These are phyloP conservation scores for Tridacna crocea DNA, from an alignment of 2,888 invertebrate species.

Conservation along the genomic window DNA sequence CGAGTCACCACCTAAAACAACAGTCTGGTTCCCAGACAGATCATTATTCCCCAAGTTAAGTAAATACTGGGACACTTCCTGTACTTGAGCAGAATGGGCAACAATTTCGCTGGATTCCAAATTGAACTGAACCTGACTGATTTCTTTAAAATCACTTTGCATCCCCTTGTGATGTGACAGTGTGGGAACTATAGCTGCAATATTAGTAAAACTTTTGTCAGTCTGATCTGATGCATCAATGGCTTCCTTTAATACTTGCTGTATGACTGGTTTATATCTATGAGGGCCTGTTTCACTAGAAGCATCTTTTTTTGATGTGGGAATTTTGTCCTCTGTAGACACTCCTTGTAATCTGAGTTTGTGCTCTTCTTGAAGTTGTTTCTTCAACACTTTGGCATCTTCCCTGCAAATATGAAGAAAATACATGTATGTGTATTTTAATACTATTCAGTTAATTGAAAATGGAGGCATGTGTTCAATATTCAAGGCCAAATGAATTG, in stretches of 20 bases:
- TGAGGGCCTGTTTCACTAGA: neutral
- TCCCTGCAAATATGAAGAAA: conserved; percentile 24
- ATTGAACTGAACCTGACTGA: neutral
- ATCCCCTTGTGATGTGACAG: neutral
- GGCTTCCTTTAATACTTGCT: neutral
- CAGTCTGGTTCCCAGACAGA: neutral
- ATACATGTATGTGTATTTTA: no score
- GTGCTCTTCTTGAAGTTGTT: conserved; percentile 27
- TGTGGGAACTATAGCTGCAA: neutral
- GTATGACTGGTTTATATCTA: neutral
- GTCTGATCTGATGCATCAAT: neutral
- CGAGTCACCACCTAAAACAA: conserved; percentile 25
- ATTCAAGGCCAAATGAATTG: no score
- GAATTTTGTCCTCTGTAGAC: neutral
- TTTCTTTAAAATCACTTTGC: neutral
- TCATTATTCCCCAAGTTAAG: neutral
- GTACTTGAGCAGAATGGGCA: neutral
- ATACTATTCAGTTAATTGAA: no score
- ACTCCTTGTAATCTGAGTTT: neutral
- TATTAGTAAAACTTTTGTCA: neutral
- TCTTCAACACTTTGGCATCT: conserved; percentile 37
- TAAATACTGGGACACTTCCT: neutral
- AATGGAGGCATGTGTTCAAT: no score
- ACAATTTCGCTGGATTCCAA: neutral
- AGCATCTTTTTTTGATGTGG: neutral